Percentiles rank a stretch among this genome's conserved stretches.
Evolutionary conservation across 2,113 vertebrate genomes (phyloP).

Genomic region (Scalopus aquaticus): DNA sequence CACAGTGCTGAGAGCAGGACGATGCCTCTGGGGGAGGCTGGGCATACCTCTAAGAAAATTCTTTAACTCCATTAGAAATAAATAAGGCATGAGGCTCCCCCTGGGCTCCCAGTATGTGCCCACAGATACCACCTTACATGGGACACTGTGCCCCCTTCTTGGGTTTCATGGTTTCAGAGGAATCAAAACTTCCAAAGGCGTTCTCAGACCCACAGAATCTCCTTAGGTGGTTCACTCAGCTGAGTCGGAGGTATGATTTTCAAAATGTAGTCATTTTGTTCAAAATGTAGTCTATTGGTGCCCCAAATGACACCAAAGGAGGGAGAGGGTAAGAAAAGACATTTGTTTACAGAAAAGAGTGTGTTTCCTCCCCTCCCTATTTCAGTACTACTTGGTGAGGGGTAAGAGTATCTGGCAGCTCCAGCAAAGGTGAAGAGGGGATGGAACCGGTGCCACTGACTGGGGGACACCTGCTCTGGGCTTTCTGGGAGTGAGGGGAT

Average conservation of each 20-base stretch:
- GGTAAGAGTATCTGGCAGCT: not conserved
- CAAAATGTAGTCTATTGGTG: not conserved
- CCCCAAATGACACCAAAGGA: not conserved
- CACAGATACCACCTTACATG: slow-evolving; percentile 58
- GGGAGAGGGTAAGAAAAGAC: not conserved
- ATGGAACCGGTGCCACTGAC: not conserved
- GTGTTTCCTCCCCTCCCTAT: accelerated
- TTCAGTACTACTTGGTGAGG: not conserved
- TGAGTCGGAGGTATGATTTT: not conserved
- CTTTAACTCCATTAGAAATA: slow-evolving; percentile 77
- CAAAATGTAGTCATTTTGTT: no score
- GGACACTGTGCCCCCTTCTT: slow-evolving; percentile 21
- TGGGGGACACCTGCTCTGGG: not conserved
- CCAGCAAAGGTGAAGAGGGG: not conserved
- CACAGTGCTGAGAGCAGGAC: not conserved
- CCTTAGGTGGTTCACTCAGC: not conserved
- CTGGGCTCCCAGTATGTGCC: slow-evolving; percentile 68
- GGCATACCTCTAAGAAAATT: slow-evolving; percentile 73
- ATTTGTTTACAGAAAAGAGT: not conserved
- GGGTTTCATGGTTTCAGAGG: not conserved
- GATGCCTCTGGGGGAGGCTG: not conserved
- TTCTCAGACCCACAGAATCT: not conserved
- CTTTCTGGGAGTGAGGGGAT: not conserved
- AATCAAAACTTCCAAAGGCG: not conserved
- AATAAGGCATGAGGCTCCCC: slow-evolving; percentile 76